phyloP scores from a whole-genome alignment of 2,113 vertebrate genomes.

The Trogon surrucura region DNA sequence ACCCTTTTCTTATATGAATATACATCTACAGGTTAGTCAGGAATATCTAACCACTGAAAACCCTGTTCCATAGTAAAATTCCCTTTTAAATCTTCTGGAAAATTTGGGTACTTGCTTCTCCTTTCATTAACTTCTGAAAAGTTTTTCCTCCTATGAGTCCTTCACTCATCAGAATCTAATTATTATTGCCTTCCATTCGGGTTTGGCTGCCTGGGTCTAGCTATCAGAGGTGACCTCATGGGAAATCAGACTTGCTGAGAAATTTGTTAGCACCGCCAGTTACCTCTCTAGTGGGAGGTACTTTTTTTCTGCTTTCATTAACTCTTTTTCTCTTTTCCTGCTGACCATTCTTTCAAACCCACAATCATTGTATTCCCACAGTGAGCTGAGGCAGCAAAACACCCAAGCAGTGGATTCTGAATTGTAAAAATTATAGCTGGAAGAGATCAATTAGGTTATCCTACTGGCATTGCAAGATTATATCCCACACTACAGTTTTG shows the following conservation, averaged over 20 bases:
- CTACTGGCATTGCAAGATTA: conserved; percentile 8
- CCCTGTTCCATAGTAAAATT: conserved; percentile 9
- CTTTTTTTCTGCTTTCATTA: conserved; percentile 61
- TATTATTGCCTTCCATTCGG: conserved; percentile 73
- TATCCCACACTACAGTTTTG: not conserved
- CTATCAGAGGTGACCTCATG: conserved; percentile 44
- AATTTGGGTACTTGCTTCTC: conserved; percentile 44
- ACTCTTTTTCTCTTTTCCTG: conserved; percentile 65
- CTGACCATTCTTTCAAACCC: conserved; percentile 33
- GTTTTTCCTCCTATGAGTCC: conserved; percentile 40
- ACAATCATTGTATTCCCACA: not conserved
- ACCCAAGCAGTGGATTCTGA: conserved; percentile 18
- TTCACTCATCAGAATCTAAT: conserved; percentile 77
- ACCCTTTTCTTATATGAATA: not conserved
- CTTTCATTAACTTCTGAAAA: conserved; percentile 68
- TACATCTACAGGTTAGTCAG: not conserved
- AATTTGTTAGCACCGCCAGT: conserved; percentile 65
- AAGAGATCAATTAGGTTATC: conserved; percentile 35
- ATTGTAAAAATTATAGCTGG: conserved; percentile 31
- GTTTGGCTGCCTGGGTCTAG: conserved; percentile 41
- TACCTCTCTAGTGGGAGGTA: conserved; percentile 22
- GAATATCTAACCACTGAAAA: conserved; percentile 30
- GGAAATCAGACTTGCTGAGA: conserved; percentile 72
- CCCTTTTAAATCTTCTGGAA: conserved; percentile 35
- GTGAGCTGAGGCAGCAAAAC: conserved; percentile 40